Conservation (phyloP, 1,140 invertebrate genomes). For the Pararge aegeria region DNA sequence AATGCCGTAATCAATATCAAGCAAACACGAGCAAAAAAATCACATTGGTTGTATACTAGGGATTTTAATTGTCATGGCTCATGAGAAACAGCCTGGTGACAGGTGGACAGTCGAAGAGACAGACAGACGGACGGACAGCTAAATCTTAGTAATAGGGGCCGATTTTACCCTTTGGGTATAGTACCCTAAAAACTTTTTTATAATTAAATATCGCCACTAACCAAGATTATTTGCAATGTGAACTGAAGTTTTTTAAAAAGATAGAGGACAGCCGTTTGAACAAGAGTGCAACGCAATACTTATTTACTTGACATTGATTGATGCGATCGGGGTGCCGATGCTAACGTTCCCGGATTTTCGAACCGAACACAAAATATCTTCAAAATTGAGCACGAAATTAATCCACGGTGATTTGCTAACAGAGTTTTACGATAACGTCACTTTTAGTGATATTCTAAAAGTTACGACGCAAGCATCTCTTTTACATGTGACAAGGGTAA, state of each 20-base stretch:
- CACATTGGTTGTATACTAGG: no score
- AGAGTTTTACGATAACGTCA: not conserved
- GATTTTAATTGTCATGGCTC: no score
- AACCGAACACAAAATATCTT: not conserved
- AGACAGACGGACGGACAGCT: no score
- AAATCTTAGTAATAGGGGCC: no score
- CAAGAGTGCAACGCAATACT: conserved; percentile 6
- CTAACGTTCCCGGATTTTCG: not conserved
- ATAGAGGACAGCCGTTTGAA: not conserved
- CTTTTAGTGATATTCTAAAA: not conserved
- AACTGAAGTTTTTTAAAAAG: not conserved
- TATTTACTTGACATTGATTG: conserved; percentile 2
- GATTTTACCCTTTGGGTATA: no score
- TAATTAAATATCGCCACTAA: no score
- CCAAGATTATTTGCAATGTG: no score
- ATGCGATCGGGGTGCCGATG: not conserved
- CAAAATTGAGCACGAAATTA: conserved; percentile 5
- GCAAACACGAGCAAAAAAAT: no score
- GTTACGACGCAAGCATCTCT: conserved; percentile 18
- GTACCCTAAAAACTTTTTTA: no score
- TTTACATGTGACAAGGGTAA: conserved; percentile 27
- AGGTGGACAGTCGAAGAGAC: no score
- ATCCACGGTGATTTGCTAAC: conserved; percentile 1
- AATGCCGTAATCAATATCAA: no score
- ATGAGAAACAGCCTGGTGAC: no score